Evolutionary conservation across 37 sponge, comb jelly and placozoan species (phyloP).

Genomic region (Mnemiopsis leidyi): DNA sequence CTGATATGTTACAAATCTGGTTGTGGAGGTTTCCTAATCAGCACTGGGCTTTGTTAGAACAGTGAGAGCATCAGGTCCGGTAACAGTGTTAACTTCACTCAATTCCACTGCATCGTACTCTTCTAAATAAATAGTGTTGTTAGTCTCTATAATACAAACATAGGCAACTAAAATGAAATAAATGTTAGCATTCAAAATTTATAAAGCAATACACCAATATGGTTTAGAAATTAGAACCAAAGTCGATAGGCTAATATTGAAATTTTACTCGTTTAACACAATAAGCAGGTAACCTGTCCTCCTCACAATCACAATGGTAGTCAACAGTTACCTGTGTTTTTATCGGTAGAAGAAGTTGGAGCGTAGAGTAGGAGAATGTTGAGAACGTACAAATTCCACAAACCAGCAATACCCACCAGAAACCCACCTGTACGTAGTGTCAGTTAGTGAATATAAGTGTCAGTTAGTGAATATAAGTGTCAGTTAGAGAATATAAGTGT

Average conservation of each 20-base stretch:
- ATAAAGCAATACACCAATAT: too few species aligned
- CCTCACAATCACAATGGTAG: background rate
- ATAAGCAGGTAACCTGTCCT: background rate
- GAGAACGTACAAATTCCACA: conserved; percentile 59
- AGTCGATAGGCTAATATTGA: too few species aligned
- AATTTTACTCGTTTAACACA: too few species aligned
- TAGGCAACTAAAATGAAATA: too few species aligned
- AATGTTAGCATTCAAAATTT: too few species aligned
- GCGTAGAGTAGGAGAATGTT: conserved; percentile 63
- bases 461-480: too few species aligned
- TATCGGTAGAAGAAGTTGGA: background rate
- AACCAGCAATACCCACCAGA: conserved; percentile 9
- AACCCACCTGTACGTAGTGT: conserved; percentile 42
- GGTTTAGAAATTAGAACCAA: too few species aligned
- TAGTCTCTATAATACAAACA: too few species aligned
- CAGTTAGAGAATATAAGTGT: too few species aligned
- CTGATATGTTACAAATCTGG: too few species aligned
- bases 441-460: too few species aligned
- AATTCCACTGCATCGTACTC: conserved; percentile 63
- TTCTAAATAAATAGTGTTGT: background rate
- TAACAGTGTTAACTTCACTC: conserved; percentile 17
- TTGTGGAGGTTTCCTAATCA: too few species aligned
- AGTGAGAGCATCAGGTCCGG: conserved; percentile 3
- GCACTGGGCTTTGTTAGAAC: conserved; percentile 47
- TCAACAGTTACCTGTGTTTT: background rate